Percentiles rank a stretch among this genome's conserved stretches.
Conservation (phyloP, 1,140 invertebrate genomes). For the Ectropis grisescens region DNA sequence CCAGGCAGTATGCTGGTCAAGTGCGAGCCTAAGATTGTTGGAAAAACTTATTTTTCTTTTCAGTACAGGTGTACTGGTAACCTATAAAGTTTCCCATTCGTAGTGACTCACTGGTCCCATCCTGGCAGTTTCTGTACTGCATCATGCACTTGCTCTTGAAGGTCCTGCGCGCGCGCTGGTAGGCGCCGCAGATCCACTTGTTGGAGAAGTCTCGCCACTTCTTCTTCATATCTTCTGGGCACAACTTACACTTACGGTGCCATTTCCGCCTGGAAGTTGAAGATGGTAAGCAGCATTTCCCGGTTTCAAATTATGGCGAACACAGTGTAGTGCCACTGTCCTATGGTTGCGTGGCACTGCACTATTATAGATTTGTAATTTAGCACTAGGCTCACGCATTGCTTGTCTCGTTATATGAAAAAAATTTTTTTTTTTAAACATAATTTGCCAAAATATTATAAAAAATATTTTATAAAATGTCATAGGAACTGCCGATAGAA, state of each 20-base stretch:
- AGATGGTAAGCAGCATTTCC: not conserved
- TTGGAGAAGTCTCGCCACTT: constrained; percentile 31
- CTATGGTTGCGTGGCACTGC: too few relatives aligned
- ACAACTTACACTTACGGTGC: constrained; percentile 38
- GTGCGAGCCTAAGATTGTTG: too few relatives aligned
- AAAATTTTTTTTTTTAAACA: too few relatives aligned
- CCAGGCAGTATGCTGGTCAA: too few relatives aligned
- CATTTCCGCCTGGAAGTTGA: constrained; percentile 37
- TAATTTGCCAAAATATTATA: too few relatives aligned
- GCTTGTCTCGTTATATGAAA: too few relatives aligned
- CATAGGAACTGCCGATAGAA: too few relatives aligned
- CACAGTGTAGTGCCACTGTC: too few relatives aligned
- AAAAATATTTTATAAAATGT: too few relatives aligned
- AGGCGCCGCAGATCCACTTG: constrained; percentile 42
- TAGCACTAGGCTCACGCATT: too few relatives aligned
- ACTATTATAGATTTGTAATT: too few relatives aligned
- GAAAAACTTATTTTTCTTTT: not conserved
- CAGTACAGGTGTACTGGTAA: not conserved
- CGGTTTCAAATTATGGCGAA: too few relatives aligned
- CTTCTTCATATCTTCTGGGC: constrained; percentile 37
- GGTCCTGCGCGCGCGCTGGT: constrained; percentile 38
- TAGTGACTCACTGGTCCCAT: constrained; percentile 44
- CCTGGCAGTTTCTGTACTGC: constrained; percentile 54
- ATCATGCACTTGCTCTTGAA: constrained; percentile 60
- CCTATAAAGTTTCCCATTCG: not conserved